Percentiles rank a stretch among this genome's conserved stretches.
phyloP scores from a whole-genome alignment of 2,888 invertebrate species.

The Hyposoter dolosus region DNA sequence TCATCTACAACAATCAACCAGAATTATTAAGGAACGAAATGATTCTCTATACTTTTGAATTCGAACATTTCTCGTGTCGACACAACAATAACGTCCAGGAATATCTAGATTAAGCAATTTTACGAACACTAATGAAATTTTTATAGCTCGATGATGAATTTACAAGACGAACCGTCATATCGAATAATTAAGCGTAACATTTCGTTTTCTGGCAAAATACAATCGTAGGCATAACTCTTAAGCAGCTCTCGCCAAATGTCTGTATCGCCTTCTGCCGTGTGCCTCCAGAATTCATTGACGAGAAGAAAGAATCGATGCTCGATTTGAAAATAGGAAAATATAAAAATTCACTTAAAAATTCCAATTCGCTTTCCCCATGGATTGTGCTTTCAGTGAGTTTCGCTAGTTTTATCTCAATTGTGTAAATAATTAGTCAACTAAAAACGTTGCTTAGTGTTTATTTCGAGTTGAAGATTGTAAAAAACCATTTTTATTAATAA shows the following conservation, averaged over 20 bases:
- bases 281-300: constrained; percentile 68
- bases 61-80: neutral
- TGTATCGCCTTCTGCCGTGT: constrained; percentile 76
- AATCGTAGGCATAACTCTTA: constrained; percentile 1
- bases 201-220: constrained; percentile 16
- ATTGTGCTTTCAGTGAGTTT: constrained; percentile 35
- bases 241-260: constrained; percentile 60
- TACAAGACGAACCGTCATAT: constrained; percentile 45
- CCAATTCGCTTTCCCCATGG: constrained; percentile 32
- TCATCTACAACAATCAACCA: neutral
- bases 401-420: constrained; percentile 31
- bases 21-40: neutral
- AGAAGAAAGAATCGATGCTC: constrained; percentile 1
- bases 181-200: constrained; percentile 27
- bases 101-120: neutral
- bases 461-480: constrained; percentile 57
- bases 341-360: constrained; percentile 28
- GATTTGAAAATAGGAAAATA: neutral
- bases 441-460: constrained; percentile 47
- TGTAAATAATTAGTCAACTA: constrained; percentile 8
- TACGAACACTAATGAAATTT: constrained; percentile 1
- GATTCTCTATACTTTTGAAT: neutral
- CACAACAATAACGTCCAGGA: neutral
- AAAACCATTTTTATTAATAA: neutral
- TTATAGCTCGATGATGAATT: constrained; percentile 15